Evolutionary conservation across 2,888 invertebrate genomes (phyloP).

Genomic region (Allolobophora icterica): DNA sequence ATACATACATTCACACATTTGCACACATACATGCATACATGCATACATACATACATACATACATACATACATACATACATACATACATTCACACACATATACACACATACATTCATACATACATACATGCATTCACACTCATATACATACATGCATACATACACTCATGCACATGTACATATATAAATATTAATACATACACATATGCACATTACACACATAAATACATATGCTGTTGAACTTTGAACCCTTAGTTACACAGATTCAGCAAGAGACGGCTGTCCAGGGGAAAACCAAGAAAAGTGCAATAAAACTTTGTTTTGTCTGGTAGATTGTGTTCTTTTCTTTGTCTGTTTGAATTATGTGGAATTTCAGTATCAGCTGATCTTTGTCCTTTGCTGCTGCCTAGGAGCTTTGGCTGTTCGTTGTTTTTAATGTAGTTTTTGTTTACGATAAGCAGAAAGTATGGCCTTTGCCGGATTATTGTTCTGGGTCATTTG

Average conservation of each 20-base stretch:
- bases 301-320: background rate
- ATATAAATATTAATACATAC: conserved; percentile 9
- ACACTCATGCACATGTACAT: background rate
- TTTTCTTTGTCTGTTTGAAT: background rate
- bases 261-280: background rate
- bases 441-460: background rate
- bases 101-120: too few species aligned
- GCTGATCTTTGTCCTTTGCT: background rate
- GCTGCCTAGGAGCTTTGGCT: background rate
- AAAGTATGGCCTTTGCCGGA: background rate
- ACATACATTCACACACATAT: too few species aligned
- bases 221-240: background rate
- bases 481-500: background rate
- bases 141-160: background rate
- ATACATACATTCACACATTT: too few species aligned
- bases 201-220: background rate
- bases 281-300: background rate
- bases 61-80: too few species aligned
- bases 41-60: too few species aligned
- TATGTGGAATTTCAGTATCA: background rate
- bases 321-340: background rate
- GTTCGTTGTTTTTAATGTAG: background rate
- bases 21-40: too few species aligned
- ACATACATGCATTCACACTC: background rate
- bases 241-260: background rate